Conservation (phyloP, 2,113 vertebrate species). For the Malurus elegans region DNA sequence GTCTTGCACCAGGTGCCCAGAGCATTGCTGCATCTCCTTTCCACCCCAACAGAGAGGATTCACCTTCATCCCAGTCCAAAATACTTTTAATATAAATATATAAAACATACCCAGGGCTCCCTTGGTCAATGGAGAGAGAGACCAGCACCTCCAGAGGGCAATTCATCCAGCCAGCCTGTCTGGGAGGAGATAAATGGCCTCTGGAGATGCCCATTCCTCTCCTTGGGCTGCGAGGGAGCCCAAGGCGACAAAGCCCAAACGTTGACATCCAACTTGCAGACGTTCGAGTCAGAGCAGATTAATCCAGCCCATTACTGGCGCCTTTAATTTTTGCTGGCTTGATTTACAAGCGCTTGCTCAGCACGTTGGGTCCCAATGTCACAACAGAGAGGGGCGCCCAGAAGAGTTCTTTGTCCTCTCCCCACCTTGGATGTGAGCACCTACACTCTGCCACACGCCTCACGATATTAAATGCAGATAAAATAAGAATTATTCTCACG, state of each 20-base stretch:
- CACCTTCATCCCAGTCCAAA: not conserved
- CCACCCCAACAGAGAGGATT: not conserved
- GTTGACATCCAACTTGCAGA: not conserved
- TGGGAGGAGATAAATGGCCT: slow-evolving; percentile 1
- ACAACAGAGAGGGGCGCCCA: not conserved
- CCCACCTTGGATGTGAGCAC: not conserved
- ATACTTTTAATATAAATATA: not conserved
- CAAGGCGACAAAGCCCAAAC: not conserved
- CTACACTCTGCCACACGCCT: not conserved
- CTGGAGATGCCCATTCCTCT: slow-evolving; percentile 41
- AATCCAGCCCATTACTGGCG: not conserved
- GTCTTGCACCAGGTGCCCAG: not conserved
- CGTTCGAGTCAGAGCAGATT: not conserved
- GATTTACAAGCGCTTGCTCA: slow-evolving; percentile 42
- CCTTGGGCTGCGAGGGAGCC: not conserved
- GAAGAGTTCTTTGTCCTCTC: not conserved
- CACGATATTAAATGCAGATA: not conserved
- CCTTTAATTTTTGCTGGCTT: not conserved
- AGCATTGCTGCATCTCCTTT: not conserved
- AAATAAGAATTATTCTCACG: not conserved
- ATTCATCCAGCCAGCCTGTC: not conserved
- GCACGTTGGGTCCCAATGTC: not conserved
- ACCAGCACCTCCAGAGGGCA: not conserved
- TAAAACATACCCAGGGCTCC: not conserved
- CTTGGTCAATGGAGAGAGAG: not conserved